Base-by-base conservation (phyloP, 1,140 invertebrate species). In the Platyura marginata region DNA sequence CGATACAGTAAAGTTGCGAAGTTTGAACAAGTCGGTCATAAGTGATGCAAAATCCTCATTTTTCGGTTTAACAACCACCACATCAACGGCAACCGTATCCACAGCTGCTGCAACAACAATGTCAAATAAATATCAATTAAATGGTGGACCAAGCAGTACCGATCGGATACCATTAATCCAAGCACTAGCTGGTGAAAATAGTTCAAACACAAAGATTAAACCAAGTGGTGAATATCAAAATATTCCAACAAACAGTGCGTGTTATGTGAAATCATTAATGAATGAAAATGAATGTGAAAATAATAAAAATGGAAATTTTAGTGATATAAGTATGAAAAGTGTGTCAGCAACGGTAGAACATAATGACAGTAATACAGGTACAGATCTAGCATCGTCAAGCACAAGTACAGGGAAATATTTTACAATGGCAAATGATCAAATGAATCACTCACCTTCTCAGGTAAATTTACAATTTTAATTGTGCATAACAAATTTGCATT, bases 11-110 rank as follows among this genome's bases (percentile, higher is more conserved):
- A 56, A 36, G 56, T 54, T n/a, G 53, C 56, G n/a, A 59, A 54
- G 5, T 9, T 36, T 36, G 5, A 36, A 9, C 21, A 43, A 36
- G 32, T 25, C 42, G 15, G 42, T 35, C 15, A 32, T 38, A 13
- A 44, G 42, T 42, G 57, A 57, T 39, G 58, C 58, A 29, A 61
- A 61, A 44, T 61, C 53, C 21, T 56, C 57, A 40, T 61, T 61
- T 47, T 59, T 61, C 40, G 58, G 58, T 36, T 50, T 61, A 39
- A 54, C n/a, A n/a, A n/a, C n/a, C n/a, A n/a, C 58, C 44, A 54
- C 47, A 33, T 50, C 50, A 43, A 49, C 25, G 25, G 6, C 25
- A 13, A 29, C n/a, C n/a, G n/a, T n/a, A n/a, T n/a, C n/a, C n/a
- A n/a, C n/a, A n/a, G n/a, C n/a, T n/a, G n/a, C n/a, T n/a, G n/a